phyloP scores from a whole-genome alignment of 2,888 invertebrate species.

The Schizaphis graminum region DNA sequence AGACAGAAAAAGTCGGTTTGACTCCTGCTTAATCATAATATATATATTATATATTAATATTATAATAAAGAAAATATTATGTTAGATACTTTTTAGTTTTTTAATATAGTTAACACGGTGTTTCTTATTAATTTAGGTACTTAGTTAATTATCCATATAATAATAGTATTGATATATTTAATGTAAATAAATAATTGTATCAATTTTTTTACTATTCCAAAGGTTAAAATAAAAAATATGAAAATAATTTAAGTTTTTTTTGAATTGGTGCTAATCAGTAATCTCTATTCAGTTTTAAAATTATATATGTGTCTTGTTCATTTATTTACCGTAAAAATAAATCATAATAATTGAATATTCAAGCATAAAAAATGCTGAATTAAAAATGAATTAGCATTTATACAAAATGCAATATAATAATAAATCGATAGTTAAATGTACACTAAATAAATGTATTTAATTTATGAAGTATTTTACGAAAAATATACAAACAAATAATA shows the following conservation, averaged over 20 bases:
- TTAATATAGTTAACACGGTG: neutral
- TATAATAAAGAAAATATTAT: neutral
- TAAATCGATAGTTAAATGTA: too few relatives aligned
- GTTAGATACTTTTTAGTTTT: neutral
- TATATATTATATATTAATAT: neutral
- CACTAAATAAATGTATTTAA: neutral
- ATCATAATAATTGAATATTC: neutral
- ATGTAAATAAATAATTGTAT: neutral
- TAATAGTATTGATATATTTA: too few relatives aligned
- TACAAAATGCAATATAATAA: neutral
- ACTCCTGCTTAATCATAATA: neutral
- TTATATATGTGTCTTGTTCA: neutral
- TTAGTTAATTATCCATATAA: too few relatives aligned
- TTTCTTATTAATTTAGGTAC: neutral
- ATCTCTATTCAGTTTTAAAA: neutral
- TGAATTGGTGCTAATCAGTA: neutral
- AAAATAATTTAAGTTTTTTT: neutral
- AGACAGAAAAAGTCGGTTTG: too few relatives aligned
- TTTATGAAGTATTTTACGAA: neutral
- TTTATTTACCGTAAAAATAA: neutral
- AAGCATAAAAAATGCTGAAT: neutral
- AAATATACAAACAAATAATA: neutral
- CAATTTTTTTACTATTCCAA: neutral
- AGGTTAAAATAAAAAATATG: neutral
- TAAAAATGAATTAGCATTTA: neutral